phyloP scores from a whole-genome alignment of 2,113 vertebrate genomes.

The Sceloporus tristichus region DNA sequence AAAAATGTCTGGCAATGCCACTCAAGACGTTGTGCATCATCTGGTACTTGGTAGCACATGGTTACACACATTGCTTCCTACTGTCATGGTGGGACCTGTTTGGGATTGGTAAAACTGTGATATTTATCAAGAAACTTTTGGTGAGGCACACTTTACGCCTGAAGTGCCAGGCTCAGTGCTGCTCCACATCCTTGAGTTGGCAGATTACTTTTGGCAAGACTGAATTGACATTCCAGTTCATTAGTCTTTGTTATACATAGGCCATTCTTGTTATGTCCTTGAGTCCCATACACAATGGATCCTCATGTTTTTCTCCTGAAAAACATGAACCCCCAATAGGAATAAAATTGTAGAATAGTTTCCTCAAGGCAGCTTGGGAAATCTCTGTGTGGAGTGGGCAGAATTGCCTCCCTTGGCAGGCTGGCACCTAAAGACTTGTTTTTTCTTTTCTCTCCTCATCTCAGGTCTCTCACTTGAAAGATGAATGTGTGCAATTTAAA shows the following conservation, averaged over 20 bases:
- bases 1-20: not conserved
- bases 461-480: constrained; percentile 60
- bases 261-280: not conserved
- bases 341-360: not conserved
- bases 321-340: not conserved
- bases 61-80: not conserved
- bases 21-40: not conserved
- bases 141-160: not conserved
- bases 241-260: too few species aligned
- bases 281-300: not conserved
- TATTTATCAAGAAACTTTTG: not conserved
- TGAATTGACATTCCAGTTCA: not conserved
- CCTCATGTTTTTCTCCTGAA: not conserved
- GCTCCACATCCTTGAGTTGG: too few species aligned
- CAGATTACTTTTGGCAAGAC: not conserved
- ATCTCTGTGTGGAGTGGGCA: not conserved
- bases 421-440: not conserved
- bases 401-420: too few species aligned
- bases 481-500: constrained; percentile 76
- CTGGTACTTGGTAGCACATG: not conserved
- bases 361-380: not conserved
- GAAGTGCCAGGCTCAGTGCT: not conserved
- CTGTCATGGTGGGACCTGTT: not conserved
- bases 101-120: not conserved
- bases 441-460: not conserved